phyloP scores from a whole-genome alignment of 1,140 invertebrate genomes.

The Drosophila cardini region DNA sequence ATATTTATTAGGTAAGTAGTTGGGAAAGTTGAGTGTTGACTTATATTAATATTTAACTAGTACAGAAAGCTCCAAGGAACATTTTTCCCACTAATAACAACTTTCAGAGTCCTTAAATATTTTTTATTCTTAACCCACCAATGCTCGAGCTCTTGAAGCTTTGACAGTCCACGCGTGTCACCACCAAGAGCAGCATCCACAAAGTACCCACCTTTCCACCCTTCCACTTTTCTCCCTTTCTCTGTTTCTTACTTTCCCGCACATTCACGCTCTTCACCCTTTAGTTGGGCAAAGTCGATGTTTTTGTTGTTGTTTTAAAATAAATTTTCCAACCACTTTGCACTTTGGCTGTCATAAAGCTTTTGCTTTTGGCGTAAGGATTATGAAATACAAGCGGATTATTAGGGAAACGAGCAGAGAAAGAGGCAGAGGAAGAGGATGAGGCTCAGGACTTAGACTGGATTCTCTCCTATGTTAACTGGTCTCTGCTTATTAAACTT shows the following conservation, averaged over 20 bases:
- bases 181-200: conserved; percentile 38
- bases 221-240: neutral
- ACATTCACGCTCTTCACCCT: conserved; percentile 6
- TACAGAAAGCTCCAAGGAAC: no score
- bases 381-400: conserved; percentile 82
- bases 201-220: conserved; percentile 1
- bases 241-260: neutral
- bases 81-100: neutral
- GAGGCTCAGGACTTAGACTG: neutral
- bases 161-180: conserved; percentile 74
- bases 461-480: neutral
- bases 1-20: no score
- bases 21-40: no score
- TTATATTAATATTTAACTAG: no score
- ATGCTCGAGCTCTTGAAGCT: conserved; percentile 21
- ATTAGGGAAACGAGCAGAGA: conserved; percentile 42
- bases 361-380: conserved; percentile 67
- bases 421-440: neutral
- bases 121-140: conserved; percentile 6
- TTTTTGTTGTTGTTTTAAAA: conserved; percentile 62
- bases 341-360: conserved; percentile 58
- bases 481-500: conserved; percentile 30
- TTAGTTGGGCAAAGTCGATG: neutral
- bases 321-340: conserved; percentile 76
- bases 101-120: conserved; percentile 1